Base-by-base conservation (phyloP, 2,888 invertebrate genomes). In the Heteropelma amictum region DNA sequence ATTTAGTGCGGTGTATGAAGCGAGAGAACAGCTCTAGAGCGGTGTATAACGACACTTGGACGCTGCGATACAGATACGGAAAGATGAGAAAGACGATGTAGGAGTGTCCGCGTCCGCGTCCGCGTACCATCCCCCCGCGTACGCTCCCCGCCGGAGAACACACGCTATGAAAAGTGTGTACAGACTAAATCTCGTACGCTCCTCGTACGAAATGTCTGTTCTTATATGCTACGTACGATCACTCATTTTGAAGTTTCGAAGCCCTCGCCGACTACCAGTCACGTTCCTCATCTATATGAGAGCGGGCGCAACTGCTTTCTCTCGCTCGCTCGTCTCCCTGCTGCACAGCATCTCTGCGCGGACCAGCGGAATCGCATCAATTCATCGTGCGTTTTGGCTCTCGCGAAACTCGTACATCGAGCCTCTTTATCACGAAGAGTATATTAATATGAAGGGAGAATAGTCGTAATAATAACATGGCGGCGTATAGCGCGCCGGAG, bases 171-270 rank as follows among this genome's bases (percentile, higher is more conserved):
- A 64, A 42, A 54, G 63, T 33, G 40, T 56, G 33, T 47, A 72
- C 69, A 65, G 51, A 61, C 61, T 54, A 69, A 72, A 72, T 68
- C 45, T 73, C 56, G 51, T 49, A 54, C 45, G 19, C n/a, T n/a
- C 14, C 58, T 60, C 33, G 51, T 21, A 51, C 47, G 56, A 65
- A 26, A 47, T 35, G 61, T 35, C 53, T 64, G 56, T 61, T 69
- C 60, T 26, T 74, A 60, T 49, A 60, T 69, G 53, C 58, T 56
- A 72, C 53, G 69, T 73, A 82, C 84, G 84, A 87, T 86, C 86
- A 81, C 85, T 88, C 87, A 87, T 86, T 87, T 86, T 83, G 84
- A 85, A 84, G 84, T 82, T 84, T 83, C 81, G 74, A 73, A 75
- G 69, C 69, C 35, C 49, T 68, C 40, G 35, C 19, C 49, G 47